Evolutionary conservation across 1,140 invertebrate genomes (phyloP), one percentile per base, ranked within the genome.

Genomic region (Eciton burchellii): DNA sequence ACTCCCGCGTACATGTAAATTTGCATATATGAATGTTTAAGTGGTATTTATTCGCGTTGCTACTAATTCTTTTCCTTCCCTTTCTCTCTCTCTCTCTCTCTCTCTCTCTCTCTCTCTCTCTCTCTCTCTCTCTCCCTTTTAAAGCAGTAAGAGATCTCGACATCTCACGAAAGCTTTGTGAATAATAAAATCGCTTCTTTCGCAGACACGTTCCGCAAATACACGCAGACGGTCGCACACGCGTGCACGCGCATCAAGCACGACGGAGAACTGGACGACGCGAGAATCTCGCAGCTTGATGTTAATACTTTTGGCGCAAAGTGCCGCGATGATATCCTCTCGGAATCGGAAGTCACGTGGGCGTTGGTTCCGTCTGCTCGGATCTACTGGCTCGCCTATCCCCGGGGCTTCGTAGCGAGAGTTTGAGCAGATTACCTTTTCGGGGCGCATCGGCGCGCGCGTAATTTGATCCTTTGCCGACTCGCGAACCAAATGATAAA

Each of bases 381-480:
- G 29, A 1, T n/a, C 43, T 59, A 16, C 47, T 41, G 70, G n/a
- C 52, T 45, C 52, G 52, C 35, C 24, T 41, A 47, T n/a, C n/a
- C 45, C 21, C 24, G 49, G 21, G 14, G 16, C 29, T 45, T 45
- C 11, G 47, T 14, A 41, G 35, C n/a, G 41, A 79, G 81, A 83
- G 73, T 79, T 47, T 63, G 45, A 45, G n/a, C 29, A 77, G 59
- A 72, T 41, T 85, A 79, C 66, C 86, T 89, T 90, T 91, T 89
- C 88, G 85, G 88, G 88, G 83, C 81, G 87, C 82, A 87, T 84
- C 76, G 83, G 84, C 72, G 85, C 89, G 88, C 85, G 84, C 72
- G 88, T 92, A 92, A 93, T 92, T 92, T 85, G 87, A 91, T 92
- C 82, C 74, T 62, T 12, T 60, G 87, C 65, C 62, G 88, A 89